Base-by-base conservation (phyloP, 2,888 invertebrate genomes). In the Atrina japonica region DNA sequence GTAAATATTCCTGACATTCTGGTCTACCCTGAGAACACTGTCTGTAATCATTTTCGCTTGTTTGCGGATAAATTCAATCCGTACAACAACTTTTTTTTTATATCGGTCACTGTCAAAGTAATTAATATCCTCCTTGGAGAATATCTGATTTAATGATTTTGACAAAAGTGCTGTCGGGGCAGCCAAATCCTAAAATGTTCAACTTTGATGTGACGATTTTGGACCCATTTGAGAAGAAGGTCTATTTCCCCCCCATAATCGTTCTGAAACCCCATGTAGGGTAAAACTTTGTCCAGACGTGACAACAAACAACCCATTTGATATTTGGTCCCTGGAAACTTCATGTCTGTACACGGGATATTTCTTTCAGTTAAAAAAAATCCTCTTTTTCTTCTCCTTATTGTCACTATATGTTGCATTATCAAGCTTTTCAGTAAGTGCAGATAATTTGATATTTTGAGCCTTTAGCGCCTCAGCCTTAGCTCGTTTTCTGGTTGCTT, bases 31-130 rank as follows among this genome's bases (percentile, higher is more conserved):
- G n/a, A n/a, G n/a, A n/a, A n/a, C 23, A 21, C 21, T 47, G 1
- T 47, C 47, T 21, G 23, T 23, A 5, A 18, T 47, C 9, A 47
- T 47, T 47, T 23, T 47, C 47, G 47, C 2, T 23, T 47, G 47
- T 47, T 47, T 9, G 1, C 47, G 47, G n/a, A 80, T 60, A 41
- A 76, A 80, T 30, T 66, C n/a, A 76, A 65, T 6, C 27, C n/a
- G n/a, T 74, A 35, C 1, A n/a, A n/a, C n/a, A n/a, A n/a, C n/a
- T n/a, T n/a, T n/a, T 27, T 47, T 40, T 52, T 53, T 53, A 76
- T 76, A 41, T 74, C 75, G 0, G 47, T 58, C 7, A 60, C 29
- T 9, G 76, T 72, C n/a, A 11, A 30, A 43, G 45, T 66, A 77
- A 21, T 61, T 75, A n/a, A n/a, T n/a, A n/a, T n/a, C 55, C 47